These are phyloP conservation scores for Chromobotia macracanthus DNA, from an alignment of 2,797 vertebrate genomes.

Conservation along the genomic window DNA sequence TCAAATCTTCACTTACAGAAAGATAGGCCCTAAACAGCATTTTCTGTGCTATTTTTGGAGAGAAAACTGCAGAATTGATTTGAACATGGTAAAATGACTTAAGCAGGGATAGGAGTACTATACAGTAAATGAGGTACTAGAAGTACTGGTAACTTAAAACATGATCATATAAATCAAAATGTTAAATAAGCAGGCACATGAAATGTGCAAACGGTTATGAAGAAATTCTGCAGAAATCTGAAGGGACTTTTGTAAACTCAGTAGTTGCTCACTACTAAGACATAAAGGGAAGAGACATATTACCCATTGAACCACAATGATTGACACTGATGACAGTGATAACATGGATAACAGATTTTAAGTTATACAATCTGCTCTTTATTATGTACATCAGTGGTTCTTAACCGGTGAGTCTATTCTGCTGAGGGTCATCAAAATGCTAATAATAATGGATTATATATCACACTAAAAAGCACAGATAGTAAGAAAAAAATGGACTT, in stretches of 20 bases:
- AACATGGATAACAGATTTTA: neutral
- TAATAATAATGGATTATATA: neutral
- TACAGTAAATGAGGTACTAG: neutral
- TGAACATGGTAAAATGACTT: too few relatives aligned
- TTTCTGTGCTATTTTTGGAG: neutral
- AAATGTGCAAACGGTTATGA: neutral
- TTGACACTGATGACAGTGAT: neutral
- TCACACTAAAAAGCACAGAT: neutral
- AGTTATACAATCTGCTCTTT: too few relatives aligned
- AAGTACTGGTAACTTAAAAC: conserved; percentile 1
- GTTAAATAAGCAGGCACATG: neutral
- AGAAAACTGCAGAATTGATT: neutral
- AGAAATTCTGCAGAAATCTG: neutral
- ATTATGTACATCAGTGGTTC: neutral
- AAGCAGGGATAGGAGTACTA: neutral
- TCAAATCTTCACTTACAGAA: too few relatives aligned
- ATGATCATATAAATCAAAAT: neutral
- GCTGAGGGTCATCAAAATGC: neutral
- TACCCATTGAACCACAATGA: neutral
- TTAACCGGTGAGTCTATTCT: too few relatives aligned
- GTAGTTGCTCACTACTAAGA: neutral
- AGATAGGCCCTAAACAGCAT: too few relatives aligned
- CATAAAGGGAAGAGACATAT: neutral
- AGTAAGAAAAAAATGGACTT: too few relatives aligned
- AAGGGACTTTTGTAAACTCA: neutral